Conservation (phyloP, 2,797 vertebrate genomes). For the Tympanoctomys barrerae region DNA sequence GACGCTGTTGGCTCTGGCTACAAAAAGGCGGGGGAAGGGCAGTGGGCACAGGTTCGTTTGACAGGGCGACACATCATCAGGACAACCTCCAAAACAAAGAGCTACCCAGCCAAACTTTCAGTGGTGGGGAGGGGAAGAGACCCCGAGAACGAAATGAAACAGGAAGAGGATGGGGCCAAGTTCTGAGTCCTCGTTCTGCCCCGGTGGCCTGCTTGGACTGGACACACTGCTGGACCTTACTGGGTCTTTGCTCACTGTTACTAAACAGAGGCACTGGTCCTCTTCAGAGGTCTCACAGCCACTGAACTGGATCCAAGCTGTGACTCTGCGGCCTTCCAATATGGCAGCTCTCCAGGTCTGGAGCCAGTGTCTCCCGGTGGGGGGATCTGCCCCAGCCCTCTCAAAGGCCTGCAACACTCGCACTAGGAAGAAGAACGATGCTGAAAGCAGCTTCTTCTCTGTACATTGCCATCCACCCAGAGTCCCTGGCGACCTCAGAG, state of each 20-base stretch:
- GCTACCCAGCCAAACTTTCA: not conserved
- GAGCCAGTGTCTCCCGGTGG: not conserved
- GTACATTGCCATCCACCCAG: not conserved
- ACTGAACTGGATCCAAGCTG: not conserved
- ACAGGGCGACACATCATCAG: not conserved
- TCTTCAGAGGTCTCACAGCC: not conserved
- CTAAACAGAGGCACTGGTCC: not conserved
- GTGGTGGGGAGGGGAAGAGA: not conserved
- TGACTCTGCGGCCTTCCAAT: not conserved
- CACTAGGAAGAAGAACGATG: not conserved
- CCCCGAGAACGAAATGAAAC: not conserved
- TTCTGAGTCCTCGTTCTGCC: not conserved
- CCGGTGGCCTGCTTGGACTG: not conserved
- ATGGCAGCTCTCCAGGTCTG: not conserved
- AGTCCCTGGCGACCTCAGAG: not conserved
- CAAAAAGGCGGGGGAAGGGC: not conserved
- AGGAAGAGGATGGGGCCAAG: not conserved
- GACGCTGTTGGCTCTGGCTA: not conserved
- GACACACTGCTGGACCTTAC: not conserved
- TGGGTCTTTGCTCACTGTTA: not conserved
- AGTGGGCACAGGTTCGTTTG: too few relatives aligned
- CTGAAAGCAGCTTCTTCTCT: not conserved
- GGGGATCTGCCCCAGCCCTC: not conserved
- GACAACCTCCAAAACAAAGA: not conserved
- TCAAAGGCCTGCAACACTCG: not conserved